Evolutionary conservation across 2,888 invertebrate species (phyloP).

Genomic region (Sclerodermus sp.): DNA sequence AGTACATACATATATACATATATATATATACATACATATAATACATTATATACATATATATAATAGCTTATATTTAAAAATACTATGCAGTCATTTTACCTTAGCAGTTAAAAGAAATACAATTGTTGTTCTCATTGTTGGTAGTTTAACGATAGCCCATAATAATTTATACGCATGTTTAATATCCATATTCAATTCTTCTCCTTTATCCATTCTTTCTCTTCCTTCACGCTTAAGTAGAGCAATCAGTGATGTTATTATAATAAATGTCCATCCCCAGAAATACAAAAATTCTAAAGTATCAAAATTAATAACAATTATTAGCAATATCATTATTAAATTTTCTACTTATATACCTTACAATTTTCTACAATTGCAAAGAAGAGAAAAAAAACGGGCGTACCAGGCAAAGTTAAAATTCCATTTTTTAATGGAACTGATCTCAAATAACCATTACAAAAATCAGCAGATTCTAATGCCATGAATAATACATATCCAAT

Average conservation of each 20-base stretch:
- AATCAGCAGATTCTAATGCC: slow-evolving; percentile 92
- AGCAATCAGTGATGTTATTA: slow-evolving; percentile 87
- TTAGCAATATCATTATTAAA: background rate
- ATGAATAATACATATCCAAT: slow-evolving; percentile 95
- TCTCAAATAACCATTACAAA: slow-evolving; percentile 92
- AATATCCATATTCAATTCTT: slow-evolving; percentile 59
- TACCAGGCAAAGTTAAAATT: slow-evolving; percentile 68
- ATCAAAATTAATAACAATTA: slow-evolving; percentile 4
- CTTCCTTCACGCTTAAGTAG: slow-evolving; percentile 80
- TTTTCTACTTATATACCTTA: background rate
- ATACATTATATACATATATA: too few species aligned
- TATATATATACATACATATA: too few species aligned
- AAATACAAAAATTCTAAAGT: slow-evolving; percentile 83
- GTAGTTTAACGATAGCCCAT: slow-evolving; percentile 79
- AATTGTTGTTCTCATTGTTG: slow-evolving; percentile 77
- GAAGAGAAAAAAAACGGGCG: slow-evolving; percentile 11
- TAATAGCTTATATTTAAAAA: slow-evolving; percentile 2
- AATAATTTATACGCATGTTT: slow-evolving; percentile 81
- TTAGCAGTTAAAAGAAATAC: slow-evolving; percentile 86
- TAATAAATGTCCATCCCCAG: slow-evolving; percentile 91
- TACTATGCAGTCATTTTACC: slow-evolving; percentile 63
- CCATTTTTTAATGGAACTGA: slow-evolving; percentile 71
- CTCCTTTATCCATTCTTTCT: slow-evolving; percentile 50
- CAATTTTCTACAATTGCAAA: background rate
- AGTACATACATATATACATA: slow-evolving; percentile 41